phyloP scores from a whole-genome alignment of 1,140 invertebrate species.

The Cherax quadricarinatus region DNA sequence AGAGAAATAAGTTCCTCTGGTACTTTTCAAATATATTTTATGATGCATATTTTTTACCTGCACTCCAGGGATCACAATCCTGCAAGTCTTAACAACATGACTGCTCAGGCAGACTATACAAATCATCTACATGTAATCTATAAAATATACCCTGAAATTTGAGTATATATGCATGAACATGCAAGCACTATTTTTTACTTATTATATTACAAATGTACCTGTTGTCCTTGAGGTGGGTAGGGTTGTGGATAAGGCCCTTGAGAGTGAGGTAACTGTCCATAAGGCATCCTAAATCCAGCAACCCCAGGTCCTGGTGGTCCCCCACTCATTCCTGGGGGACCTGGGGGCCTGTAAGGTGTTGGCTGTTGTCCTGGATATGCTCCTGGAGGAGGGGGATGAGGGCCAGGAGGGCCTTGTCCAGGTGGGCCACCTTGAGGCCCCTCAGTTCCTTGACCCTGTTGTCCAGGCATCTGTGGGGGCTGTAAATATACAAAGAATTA shows the following conservation, averaged over 20 bases:
- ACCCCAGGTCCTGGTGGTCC: slow-evolving; percentile 70
- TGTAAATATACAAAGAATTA: slow-evolving; percentile 9
- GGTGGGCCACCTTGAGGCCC: slow-evolving; percentile 58
- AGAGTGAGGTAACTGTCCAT: slow-evolving; percentile 74
- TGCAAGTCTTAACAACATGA: no score
- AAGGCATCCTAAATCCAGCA: slow-evolving; percentile 73
- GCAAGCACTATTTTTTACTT: not conserved
- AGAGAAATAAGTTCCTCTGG: no score
- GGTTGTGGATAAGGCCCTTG: slow-evolving; percentile 74
- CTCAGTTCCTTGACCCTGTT: slow-evolving; percentile 48
- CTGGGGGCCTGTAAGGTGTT: slow-evolving; percentile 69
- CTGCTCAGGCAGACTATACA: no score
- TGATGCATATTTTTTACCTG: no score
- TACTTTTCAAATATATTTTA: no score
- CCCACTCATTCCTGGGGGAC: slow-evolving; percentile 72
- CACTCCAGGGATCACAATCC: no score
- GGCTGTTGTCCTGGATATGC: slow-evolving; percentile 73
- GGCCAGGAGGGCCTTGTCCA: slow-evolving; percentile 66
- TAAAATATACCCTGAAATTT: not conserved
- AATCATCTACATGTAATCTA: no score
- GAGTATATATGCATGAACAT: not conserved
- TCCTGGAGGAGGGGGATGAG: slow-evolving; percentile 70
- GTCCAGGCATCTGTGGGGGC: slow-evolving; percentile 70
- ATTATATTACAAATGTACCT: slow-evolving; percentile 14
- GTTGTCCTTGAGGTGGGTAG: slow-evolving; percentile 74